Base-by-base conservation (phyloP, 2,797 vertebrate genomes). In the Salmo trutta region DNA sequence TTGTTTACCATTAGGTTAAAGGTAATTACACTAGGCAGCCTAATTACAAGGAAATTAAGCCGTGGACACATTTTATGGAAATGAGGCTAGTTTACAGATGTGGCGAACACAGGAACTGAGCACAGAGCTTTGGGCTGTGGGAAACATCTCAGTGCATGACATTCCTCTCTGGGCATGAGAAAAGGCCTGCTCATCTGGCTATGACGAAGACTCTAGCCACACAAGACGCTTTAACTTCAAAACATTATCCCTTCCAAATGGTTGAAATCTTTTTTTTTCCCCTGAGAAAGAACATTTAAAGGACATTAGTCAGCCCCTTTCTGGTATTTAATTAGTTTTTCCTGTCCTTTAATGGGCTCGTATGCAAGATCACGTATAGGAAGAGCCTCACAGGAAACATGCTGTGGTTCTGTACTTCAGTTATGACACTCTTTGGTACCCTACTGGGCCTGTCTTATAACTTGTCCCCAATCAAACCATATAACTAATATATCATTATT, bases 161-260 rank as follows among this genome's bases (percentile, higher is more conserved):
- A 83, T 84, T 86, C 82, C 75, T 77, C 74, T 81, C 84, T 77
- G 75, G 82, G 79, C 78, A 67, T 66, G 73, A 81, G 84, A 76
- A 88, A 86, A 81, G 79, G 85, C 51, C 16, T 36, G 83, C 78
- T 91, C 82, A 86, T 92, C 85, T 91, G 91, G 78, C 69, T 81
- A 76, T n/a, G 81, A 87, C 73, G 67, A 83, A 75, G n/a, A 87
- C 70, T 72, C 76, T 78, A 84, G 41, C 82, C 73, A 41, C 83
- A 83, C 80, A 69, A 74, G 69, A 71, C 41, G 4, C 54, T 51
- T 64, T 71, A 2, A n/a, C 19, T 81, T 75, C 59, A 54, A 47
- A 56, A 67, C 51, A 27, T 36, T 21, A 12, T 53, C 19, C 51
- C 27, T 73, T 31, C 19, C 5, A 10, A 14, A 31, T 41, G n/a